Percentiles rank a stretch among this genome's conserved stretches.
Conservation (phyloP, 2,888 invertebrate genomes). For the Tortrix viridana region DNA sequence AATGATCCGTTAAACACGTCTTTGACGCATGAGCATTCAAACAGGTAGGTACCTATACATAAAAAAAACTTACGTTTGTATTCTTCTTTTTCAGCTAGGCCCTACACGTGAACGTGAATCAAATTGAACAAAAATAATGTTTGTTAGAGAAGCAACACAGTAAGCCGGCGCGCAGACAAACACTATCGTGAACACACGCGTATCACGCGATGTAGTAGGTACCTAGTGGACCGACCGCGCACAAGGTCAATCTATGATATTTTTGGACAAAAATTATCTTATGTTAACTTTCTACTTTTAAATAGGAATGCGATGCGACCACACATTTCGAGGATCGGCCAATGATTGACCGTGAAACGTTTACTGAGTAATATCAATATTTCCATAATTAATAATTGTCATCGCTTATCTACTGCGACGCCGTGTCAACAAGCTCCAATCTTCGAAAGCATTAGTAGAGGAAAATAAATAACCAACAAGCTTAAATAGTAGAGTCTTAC, state of each 20-base stretch:
- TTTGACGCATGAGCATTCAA: too few relatives aligned
- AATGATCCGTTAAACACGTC: too few relatives aligned
- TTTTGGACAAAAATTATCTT: constrained; percentile 28
- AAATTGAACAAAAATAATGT: constrained; percentile 35
- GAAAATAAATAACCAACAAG: constrained; percentile 1
- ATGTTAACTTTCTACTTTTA: not conserved
- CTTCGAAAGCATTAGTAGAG: constrained; percentile 3
- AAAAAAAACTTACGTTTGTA: too few relatives aligned
- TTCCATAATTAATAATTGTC: constrained; percentile 63
- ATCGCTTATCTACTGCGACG: constrained; percentile 32
- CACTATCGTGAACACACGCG: constrained; percentile 62
- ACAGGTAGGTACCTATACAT: too few relatives aligned
- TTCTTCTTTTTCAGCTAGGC: not conserved
- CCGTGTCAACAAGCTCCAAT: constrained; percentile 23
- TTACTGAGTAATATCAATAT: constrained; percentile 50
- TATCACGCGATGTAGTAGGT: constrained; percentile 47
- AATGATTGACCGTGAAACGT: constrained; percentile 55
- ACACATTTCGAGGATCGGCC: constrained; percentile 50
- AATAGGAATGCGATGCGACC: constrained; percentile 42
- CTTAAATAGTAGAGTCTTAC: too few relatives aligned
- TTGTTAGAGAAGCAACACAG: constrained; percentile 55
- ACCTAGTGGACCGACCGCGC: constrained; percentile 42
- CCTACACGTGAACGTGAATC: not conserved
- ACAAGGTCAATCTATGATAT: constrained; percentile 38
- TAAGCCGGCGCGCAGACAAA: constrained; percentile 58